A percentile compares a stretch with the other conserved stretches of the same genome.
phyloP scores from a whole-genome alignment of 64 coral and sea anemone species.

The Montipora efflorescens region DNA sequence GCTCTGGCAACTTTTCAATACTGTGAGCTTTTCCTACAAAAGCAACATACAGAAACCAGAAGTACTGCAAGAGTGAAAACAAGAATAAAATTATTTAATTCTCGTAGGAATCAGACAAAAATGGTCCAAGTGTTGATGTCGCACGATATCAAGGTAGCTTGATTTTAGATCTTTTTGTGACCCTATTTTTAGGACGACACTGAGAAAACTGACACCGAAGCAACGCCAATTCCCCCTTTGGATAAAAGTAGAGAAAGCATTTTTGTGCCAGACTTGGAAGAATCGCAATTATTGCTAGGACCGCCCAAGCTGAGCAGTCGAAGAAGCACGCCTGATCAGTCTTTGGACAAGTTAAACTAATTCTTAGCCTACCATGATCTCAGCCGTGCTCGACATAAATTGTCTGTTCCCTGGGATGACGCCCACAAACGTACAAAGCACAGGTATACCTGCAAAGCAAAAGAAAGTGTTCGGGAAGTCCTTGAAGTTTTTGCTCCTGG shows the following conservation, averaged over 20 bases:
- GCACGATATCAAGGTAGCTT: not conserved
- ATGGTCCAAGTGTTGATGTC: not conserved
- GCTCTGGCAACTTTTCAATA: not conserved
- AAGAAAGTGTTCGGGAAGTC: constrained; percentile 15
- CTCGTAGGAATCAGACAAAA: constrained; percentile 15
- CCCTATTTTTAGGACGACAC: not conserved
- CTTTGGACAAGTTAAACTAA: constrained; percentile 49
- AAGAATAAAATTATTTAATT: not conserved
- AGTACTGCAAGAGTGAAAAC: constrained; percentile 11
- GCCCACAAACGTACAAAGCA: constrained; percentile 46
- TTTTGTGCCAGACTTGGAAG: constrained; percentile 8
- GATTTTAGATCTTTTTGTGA: constrained; percentile 15
- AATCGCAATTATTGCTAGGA: not conserved
- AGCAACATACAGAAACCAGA: constrained; percentile 11
- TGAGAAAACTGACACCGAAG: constrained; percentile 11
- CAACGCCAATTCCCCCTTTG: not conserved
- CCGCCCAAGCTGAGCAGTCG: not conserved
- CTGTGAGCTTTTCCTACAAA: constrained; percentile 11
- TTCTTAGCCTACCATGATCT: constrained; percentile 27
- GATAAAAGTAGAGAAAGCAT: constrained; percentile 23
- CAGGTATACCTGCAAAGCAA: constrained; percentile 25
- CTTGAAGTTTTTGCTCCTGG: constrained; percentile 58
- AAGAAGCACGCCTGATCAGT: not conserved
- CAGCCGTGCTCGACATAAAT: constrained; percentile 46
- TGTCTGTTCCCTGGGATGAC: constrained; percentile 41